A percentile compares a stretch with the other conserved stretches of the same genome.
Conservation (phyloP, 1,140 invertebrate genomes). For the Hyles vespertilio region DNA sequence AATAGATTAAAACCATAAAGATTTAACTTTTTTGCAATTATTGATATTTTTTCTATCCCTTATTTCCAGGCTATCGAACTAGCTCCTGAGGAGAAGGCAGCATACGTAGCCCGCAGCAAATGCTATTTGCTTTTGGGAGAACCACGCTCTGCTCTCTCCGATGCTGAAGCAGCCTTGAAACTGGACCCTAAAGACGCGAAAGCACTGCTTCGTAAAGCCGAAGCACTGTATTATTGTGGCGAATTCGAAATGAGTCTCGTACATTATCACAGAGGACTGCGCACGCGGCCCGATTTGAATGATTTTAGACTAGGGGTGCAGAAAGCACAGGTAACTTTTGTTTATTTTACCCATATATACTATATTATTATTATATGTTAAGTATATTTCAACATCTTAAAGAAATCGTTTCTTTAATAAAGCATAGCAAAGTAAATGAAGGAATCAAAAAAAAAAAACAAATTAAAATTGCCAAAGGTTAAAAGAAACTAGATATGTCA, state of each 20-base stretch:
- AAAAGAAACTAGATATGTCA: no score
- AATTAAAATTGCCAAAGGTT: no score
- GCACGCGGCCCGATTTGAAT: slow-evolving; percentile 89
- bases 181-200: slow-evolving; percentile 87
- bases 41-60: no score
- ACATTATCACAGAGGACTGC: slow-evolving; percentile 91
- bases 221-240: slow-evolving; percentile 93
- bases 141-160: slow-evolving; percentile 86
- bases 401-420: no score
- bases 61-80: slow-evolving; percentile 88
- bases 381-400: no score
- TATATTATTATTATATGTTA: no score
- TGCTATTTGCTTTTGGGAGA: slow-evolving; percentile 93
- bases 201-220: slow-evolving; percentile 94
- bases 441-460: no score
- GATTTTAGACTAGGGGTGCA: slow-evolving; percentile 93
- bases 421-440: no score
- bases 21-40: no score
- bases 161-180: slow-evolving; percentile 88
- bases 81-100: slow-evolving; percentile 89
- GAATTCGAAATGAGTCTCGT: slow-evolving; percentile 96
- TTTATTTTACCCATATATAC: neutral
- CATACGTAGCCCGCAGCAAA: slow-evolving; percentile 91
- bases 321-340: slow-evolving; percentile 84
- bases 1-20: no score